Evolutionary conservation across 1,140 invertebrate genomes (phyloP).

Genomic region (Drosophila nannoptera): DNA sequence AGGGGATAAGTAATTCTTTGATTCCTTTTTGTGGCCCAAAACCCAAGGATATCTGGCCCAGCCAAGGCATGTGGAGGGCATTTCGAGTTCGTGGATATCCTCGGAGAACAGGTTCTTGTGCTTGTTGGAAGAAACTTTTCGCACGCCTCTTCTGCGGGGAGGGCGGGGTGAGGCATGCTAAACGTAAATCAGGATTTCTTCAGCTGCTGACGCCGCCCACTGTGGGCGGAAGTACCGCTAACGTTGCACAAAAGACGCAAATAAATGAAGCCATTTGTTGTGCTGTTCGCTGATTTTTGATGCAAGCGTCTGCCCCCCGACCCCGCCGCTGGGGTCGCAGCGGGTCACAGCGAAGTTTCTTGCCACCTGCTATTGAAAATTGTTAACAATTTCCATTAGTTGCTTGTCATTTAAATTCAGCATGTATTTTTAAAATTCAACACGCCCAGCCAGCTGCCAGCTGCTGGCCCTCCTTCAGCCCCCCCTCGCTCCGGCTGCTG

Average conservation of each 20-base stretch:
- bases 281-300: constrained; percentile 71
- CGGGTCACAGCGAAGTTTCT: constrained; percentile 37
- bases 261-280: constrained; percentile 78
- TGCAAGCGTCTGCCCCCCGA: constrained; percentile 46
- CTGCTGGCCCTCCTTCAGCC: too few relatives aligned
- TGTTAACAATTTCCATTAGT: constrained; percentile 75
- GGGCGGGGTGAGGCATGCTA: constrained; percentile 28
- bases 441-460: too few relatives aligned
- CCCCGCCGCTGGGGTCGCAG: constrained; percentile 2
- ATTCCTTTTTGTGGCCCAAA: too few relatives aligned
- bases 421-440: constrained; percentile 57
- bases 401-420: constrained; percentile 77
- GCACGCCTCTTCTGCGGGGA: constrained; percentile 19
- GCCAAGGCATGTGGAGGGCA: neutral
- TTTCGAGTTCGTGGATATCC: neutral
- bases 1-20: too few relatives aligned
- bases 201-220: constrained; percentile 29
- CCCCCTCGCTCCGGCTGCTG: constrained; percentile 3
- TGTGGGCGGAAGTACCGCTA: constrained; percentile 54
- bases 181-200: constrained; percentile 54
- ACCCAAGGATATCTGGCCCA: too few relatives aligned
- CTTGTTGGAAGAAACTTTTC: constrained; percentile 56
- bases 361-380: constrained; percentile 60
- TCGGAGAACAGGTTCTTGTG: neutral
- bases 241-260: constrained; percentile 72